Evolutionary conservation across 2,797 vertebrate genomes (phyloP), one percentile per base, ranked within the genome.

Genomic region (Catostomus latipinnis): DNA sequence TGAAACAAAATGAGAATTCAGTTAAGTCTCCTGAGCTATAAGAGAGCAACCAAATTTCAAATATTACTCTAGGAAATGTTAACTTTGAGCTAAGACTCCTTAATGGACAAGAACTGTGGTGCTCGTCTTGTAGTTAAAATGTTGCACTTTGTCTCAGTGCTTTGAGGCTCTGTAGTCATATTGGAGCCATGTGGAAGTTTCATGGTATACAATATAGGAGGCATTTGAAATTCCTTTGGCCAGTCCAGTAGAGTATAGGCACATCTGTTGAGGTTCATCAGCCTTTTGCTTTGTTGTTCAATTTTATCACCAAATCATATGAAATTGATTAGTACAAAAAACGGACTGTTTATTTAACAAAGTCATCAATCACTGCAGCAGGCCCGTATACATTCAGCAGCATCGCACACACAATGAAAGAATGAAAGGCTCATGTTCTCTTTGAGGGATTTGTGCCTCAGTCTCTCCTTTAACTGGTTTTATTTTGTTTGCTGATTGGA

Each of bases 101-200:
- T 56, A 6, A 60, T 58, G 45, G n/a, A 57, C 70, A 57, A 52
- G 45, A 49, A 6, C 66, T 60, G 22, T 1, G 4, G 11, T 49
- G 46, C 57, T 62, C 61, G 56, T 76, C 50, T 54, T 45, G 22
- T 22, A 45, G 22, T 82, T 58, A 74, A 34, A 78, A 63, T 34
- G 48, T 66, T 60, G 22, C 62, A 68, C 71, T 78, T 67, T 71
- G 48, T 57, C 49, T 71, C 60, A 48, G 50, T 63, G 72, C 68
- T 75, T 58, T 16, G 73, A 66, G 58, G 74, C 53, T 76, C 16
- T 81, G 73, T 14, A 88, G 78, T 85, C 71, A 43, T 82, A 82
- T 76, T 50, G 73, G 71, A 88, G 78, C 48, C 65, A 60, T 83
- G 78, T 85, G 86, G 74, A 84, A 76, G 75, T 82, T 83, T 87